These are phyloP conservation scores for Sylvia borin DNA, from an alignment of 2,797 vertebrate genomes.

Conservation along the genomic window DNA sequence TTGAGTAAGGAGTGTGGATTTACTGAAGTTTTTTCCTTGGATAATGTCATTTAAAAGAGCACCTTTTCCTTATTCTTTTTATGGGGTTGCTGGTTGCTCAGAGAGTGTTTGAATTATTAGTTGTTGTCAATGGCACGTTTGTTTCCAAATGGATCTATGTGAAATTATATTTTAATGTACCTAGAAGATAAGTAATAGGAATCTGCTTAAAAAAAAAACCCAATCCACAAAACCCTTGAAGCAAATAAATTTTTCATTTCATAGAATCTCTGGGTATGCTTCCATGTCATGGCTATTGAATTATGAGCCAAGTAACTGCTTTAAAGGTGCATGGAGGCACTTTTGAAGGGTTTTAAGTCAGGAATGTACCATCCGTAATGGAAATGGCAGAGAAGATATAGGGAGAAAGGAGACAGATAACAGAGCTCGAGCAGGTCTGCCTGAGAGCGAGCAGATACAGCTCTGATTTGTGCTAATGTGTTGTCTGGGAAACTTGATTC, in stretches of 20 bases:
- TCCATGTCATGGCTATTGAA: background rate
- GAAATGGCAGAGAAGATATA: background rate
- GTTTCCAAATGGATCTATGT: background rate
- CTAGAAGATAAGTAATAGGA: background rate
- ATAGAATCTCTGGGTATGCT: background rate
- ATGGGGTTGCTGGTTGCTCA: background rate
- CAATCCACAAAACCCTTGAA: background rate
- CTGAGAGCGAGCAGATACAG: background rate
- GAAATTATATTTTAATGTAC: conserved; percentile 9
- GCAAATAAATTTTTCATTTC: conserved; percentile 30
- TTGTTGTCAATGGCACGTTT: background rate
- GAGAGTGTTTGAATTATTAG: background rate
- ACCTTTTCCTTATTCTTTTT: background rate
- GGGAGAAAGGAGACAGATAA: background rate
- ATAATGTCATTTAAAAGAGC: background rate
- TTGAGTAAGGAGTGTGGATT: background rate
- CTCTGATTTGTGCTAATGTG: background rate
- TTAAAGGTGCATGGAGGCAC: background rate
- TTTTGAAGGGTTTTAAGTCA: background rate
- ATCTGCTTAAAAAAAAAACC: background rate
- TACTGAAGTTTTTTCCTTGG: background rate
- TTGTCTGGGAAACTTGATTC: background rate
- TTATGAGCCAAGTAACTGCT: background rate
- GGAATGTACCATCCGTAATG: background rate
- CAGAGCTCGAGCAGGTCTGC: background rate